Evolutionary conservation across 2,797 vertebrate species (phyloP).

Genomic region (Falco cherrug): DNA sequence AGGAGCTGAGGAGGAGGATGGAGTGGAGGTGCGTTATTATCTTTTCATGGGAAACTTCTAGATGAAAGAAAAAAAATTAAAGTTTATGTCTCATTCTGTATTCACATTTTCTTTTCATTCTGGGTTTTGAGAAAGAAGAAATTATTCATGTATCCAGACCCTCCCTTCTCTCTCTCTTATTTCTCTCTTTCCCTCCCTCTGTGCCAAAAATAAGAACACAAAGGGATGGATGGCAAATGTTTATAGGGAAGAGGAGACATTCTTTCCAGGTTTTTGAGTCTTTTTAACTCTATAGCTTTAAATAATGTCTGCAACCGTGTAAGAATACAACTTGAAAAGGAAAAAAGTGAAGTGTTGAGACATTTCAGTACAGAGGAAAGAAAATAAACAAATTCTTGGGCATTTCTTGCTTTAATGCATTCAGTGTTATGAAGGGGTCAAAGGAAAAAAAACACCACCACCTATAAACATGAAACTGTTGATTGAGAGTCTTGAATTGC

Average conservation of each 20-base stretch:
- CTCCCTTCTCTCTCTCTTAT: neutral
- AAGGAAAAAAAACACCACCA: neutral
- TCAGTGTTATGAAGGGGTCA: conserved; percentile 7
- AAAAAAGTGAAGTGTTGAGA: neutral
- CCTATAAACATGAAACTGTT: neutral
- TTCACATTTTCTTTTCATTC: conserved; percentile 40
- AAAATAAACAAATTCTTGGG: conserved; percentile 30
- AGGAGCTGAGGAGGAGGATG: neutral
- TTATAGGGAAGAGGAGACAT: neutral
- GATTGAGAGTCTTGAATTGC: neutral
- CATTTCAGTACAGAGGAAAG: neutral
- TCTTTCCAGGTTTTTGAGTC: neutral
- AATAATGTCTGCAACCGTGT: conserved; percentile 1
- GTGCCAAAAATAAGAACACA: conserved; percentile 19
- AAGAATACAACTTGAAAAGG: conserved; percentile 21
- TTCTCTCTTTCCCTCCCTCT: neutral
- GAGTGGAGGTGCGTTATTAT: neutral
- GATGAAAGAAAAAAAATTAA: conserved; percentile 10
- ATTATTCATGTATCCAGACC: conserved; percentile 27
- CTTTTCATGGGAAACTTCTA: conserved; percentile 20
- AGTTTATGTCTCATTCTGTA: conserved; percentile 21
- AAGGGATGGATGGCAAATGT: conserved; percentile 24
- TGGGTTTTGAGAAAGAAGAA: conserved; percentile 18
- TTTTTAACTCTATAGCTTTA: conserved; percentile 16
- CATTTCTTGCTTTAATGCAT: conserved; percentile 32